These are phyloP conservation scores for Lamprologus sp. DNA, from an alignment of 2,113 vertebrate species.

Conservation along the genomic window DNA sequence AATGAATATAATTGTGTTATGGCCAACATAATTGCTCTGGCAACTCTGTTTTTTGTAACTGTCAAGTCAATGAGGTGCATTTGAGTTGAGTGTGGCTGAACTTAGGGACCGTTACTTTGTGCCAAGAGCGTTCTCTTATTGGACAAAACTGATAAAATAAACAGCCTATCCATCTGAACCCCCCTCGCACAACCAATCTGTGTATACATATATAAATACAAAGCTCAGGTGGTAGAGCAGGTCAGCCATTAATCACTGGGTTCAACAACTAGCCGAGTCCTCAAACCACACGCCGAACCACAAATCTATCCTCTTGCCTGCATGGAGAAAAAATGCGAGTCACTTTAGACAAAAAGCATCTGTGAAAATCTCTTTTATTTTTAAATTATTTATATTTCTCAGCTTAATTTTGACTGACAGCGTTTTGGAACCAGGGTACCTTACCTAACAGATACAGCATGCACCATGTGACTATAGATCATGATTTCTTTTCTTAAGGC, in stretches of 20 bases:
- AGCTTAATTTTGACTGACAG: not conserved
- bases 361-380: not conserved
- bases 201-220: not conserved
- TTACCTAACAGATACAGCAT: constrained; percentile 31
- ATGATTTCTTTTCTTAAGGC: not conserved
- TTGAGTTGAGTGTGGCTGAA: constrained; percentile 32
- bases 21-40: constrained; percentile 41
- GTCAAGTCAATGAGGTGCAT: constrained; percentile 51
- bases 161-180: not conserved
- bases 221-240: not conserved
- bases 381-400: not conserved
- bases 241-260: not conserved
- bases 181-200: not conserved
- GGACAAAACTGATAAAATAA: constrained; percentile 2
- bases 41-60: constrained; percentile 61
- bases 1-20: constrained; percentile 62
- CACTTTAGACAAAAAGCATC: not conserved
- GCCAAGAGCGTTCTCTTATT: not conserved
- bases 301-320: not conserved
- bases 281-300: not conserved
- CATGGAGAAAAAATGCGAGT: not conserved
- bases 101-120: not conserved
- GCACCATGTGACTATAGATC: constrained; percentile 28
- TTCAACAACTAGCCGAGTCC: not conserved
- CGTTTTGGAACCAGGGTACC: not conserved